Conservation (phyloP, 2,113 vertebrate species). For the Spea multiplicata region DNA sequence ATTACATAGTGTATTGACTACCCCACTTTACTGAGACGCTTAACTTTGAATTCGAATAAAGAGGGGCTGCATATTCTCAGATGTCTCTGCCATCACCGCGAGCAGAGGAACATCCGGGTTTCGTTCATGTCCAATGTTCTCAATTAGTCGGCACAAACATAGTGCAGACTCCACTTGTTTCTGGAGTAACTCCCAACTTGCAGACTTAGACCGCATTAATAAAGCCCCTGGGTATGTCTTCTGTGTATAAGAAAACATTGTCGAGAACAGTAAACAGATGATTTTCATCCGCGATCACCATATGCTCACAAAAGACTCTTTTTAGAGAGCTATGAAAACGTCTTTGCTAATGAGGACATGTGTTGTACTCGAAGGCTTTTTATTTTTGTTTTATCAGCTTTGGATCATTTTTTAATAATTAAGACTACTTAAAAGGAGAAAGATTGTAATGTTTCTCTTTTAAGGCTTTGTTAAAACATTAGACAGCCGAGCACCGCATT, state of each 20-base stretch:
- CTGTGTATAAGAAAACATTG: conserved; percentile 56
- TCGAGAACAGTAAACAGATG: conserved; percentile 65
- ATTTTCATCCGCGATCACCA: conserved; percentile 58
- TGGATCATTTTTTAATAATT: conserved; percentile 14
- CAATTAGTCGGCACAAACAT: conserved; percentile 56
- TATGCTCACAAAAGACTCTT: conserved; percentile 57
- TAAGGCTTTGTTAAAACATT: neutral
- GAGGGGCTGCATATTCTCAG: conserved; percentile 25
- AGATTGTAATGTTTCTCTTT: neutral
- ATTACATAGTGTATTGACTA: no score
- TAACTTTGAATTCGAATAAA: neutral
- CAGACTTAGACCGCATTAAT: conserved; percentile 60
- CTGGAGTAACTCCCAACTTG: conserved; percentile 59
- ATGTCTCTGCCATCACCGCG: conserved; percentile 21
- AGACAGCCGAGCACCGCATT: neutral
- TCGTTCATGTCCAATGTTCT: conserved; percentile 51
- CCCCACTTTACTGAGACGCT: no score
- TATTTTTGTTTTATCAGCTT: neutral
- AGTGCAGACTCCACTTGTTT: conserved; percentile 55
- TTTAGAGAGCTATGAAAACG: conserved; percentile 50
- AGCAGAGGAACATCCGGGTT: conserved; percentile 17
- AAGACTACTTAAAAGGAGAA: neutral
- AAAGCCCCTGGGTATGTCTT: conserved; percentile 63
- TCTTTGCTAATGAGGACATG: conserved; percentile 45
- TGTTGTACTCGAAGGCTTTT: conserved; percentile 50